Evolutionary conservation across 1,140 invertebrate species (phyloP), one percentile per base, ranked within the genome.

Genomic region (Ceratina australensis): DNA sequence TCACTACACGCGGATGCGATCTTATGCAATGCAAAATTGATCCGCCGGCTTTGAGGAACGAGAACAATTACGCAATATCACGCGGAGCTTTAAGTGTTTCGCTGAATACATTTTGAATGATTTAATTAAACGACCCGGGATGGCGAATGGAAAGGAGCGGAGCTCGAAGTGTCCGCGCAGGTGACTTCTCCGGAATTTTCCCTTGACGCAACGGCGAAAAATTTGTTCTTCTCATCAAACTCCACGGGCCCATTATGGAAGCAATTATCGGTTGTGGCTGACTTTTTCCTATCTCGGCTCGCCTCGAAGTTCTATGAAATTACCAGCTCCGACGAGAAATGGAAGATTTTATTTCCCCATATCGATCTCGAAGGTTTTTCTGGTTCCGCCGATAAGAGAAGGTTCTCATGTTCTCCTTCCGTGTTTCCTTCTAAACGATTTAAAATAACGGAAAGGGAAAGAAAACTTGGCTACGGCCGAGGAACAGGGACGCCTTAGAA

Each of bases 191-290:
- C 16, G 20, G 54, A 66, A 57, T 56, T 74, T 74, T 49, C n/a
- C 49, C 7, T 8, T 12, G 18, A 12, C 1, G 12, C 16, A 42
- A 42, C 33, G 33, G 33, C 7, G 18, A 15, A 7, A 24, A 72
- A 26, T 63, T 75, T 64, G 24, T 67, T 67, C 56, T 13, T 52
- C 47, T 66, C 63, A 20, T 67, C 72, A 26, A 74, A 24, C 69
- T 75, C 15, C 22, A 22, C 60, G 42, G 28, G 49, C 56, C 56
- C 72, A 75, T 79, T 75, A 75, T 18, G 52, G n/a, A 28, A 22
- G 72, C 63, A 79, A 79, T 79, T 79, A 79, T 79, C 72, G 56
- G 24, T 16, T n/a, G 26, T 56, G 71, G 59, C 61, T 42, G 61
- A 75, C 64, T 76, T 75, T 61, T 75, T 56, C 64, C 57, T 28